Conservation (phyloP, 2,113 vertebrate genomes). For the Alosa alosa region DNA sequence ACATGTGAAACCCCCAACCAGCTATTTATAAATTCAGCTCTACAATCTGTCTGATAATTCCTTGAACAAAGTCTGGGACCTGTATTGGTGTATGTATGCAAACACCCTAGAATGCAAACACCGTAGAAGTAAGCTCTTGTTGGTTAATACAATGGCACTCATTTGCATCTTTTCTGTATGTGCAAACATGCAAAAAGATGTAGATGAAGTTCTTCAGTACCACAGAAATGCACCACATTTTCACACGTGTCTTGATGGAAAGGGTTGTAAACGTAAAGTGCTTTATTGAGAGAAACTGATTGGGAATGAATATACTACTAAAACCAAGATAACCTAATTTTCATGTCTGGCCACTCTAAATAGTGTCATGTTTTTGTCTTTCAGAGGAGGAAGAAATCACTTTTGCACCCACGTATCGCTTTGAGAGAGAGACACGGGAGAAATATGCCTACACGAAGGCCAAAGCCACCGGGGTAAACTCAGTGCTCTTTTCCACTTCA, state of each 20-base stretch:
- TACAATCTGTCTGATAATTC: background rate
- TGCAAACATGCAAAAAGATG: background rate
- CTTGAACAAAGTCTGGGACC: background rate
- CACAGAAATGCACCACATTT: background rate
- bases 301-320: background rate
- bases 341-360: background rate
- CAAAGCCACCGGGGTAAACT: slow-evolving; percentile 90
- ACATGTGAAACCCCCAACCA: background rate
- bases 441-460: slow-evolving; percentile 95
- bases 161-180: background rate
- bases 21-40: background rate
- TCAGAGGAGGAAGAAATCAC: slow-evolving; percentile 95
- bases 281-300: too few relatives aligned
- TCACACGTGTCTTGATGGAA: background rate
- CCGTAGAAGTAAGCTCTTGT: background rate
- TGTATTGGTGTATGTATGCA: background rate
- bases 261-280: background rate
- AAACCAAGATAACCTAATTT: background rate
- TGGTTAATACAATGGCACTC: background rate
- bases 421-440: slow-evolving; percentile 87
- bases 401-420: slow-evolving; percentile 94
- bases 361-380: slow-evolving; percentile 43
- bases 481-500: background rate
- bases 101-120: background rate
- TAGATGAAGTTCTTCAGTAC: background rate